Evolutionary conservation across 2,888 invertebrate species (phyloP), one percentile per base, ranked within the genome.

Genomic region (Eumacrocentrus americanus): DNA sequence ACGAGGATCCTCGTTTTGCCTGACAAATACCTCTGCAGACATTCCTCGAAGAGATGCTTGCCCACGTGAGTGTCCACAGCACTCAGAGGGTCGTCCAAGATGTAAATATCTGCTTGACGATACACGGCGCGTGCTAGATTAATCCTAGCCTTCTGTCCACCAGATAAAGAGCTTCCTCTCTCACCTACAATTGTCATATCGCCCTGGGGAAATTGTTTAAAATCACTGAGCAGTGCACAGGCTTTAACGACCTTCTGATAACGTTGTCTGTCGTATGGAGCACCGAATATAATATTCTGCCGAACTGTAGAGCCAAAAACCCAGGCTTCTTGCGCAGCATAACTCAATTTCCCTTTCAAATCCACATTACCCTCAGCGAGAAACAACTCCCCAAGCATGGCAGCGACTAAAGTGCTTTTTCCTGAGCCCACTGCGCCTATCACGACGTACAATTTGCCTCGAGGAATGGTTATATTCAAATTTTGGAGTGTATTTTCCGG

Each of bases 311-410:
- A 86, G 1, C 88, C 88, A 75, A 91, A 91, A 0, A 91, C 86
- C 95, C 95, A 95, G 5, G 95, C 87, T 76, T 94, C 92, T 80
- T 94, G 94, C 66, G 90, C 85, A 0, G 92, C 91, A 78, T 94
- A 95, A 22, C 90, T 88, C 11, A 89, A 60, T 34, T 76, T 82
- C 2, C 89, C 94, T 52, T 84, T 84, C 11, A 91, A 83, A 55
- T 85, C 82, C 16, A 92, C 81, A 9, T 81, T 82, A 38, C 94
- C 93, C 18, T 65, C 64, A 0, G 62, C 47, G 1, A 88, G 77
- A 0, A 87, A 86, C 63, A 93, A 81, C 80, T 94, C 94, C 50
- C 89, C 87, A 51, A 94, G 83, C 58, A 94, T 84, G 44, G 88
- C 84, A 76, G 89, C 88, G 50, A 90, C 78, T 53, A 90, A 77